phyloP scores from a whole-genome alignment of 2,797 vertebrate genomes.

The Myotis pilosus region DNA sequence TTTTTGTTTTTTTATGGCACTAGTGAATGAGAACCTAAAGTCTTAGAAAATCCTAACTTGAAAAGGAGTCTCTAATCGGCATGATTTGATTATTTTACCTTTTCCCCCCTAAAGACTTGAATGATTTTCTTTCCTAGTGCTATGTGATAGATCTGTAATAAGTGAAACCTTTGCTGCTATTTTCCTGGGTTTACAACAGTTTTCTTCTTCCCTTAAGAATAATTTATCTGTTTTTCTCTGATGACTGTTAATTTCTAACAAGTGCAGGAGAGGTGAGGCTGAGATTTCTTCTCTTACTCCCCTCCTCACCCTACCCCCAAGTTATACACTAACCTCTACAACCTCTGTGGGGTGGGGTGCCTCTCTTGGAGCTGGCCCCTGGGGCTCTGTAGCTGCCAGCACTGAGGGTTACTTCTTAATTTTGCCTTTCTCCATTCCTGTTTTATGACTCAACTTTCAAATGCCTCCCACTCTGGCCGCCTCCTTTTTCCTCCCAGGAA shows the following conservation, averaged over 20 bases:
- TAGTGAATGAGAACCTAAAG: slow-evolving; percentile 53
- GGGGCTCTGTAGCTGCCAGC: not conserved
- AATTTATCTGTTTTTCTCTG: slow-evolving; percentile 49
- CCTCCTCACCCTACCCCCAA: not conserved
- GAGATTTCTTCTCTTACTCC: slow-evolving; percentile 16
- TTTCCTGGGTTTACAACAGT: slow-evolving; percentile 51
- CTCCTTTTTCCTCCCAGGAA: not conserved
- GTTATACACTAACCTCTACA: not conserved
- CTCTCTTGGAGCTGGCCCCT: not conserved
- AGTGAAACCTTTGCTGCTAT: slow-evolving; percentile 68
- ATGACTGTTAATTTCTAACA: slow-evolving; percentile 70
- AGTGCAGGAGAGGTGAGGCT: slow-evolving; percentile 32
- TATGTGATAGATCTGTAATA: slow-evolving; percentile 35
- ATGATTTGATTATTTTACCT: slow-evolving; percentile 27
- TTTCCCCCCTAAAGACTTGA: not conserved
- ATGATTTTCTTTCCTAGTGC: slow-evolving; percentile 47
- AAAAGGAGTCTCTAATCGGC: slow-evolving; percentile 45
- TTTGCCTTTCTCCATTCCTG: slow-evolving; percentile 18
- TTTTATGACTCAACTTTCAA: slow-evolving; percentile 8
- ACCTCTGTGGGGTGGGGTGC: not conserved
- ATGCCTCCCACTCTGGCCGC: slow-evolving; percentile 9
- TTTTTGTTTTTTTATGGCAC: slow-evolving; percentile 3
- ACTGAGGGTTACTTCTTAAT: not conserved
- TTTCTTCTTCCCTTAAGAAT: slow-evolving; percentile 34
- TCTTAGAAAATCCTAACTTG: slow-evolving; percentile 61